Base-by-base conservation (phyloP, 2,888 invertebrate species). In the Crematogaster levior region DNA sequence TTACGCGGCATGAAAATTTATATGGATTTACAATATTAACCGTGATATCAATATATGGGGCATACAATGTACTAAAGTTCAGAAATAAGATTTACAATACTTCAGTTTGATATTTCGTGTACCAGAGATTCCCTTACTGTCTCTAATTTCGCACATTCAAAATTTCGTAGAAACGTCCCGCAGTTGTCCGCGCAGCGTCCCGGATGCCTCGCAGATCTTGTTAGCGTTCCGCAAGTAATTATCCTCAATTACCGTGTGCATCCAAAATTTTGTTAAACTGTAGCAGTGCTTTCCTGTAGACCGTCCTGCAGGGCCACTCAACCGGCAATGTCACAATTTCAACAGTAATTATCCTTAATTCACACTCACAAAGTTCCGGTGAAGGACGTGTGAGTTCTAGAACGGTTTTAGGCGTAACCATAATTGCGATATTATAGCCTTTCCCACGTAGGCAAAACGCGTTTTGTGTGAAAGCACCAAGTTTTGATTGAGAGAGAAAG, bases 141-240 rank as follows among this genome's bases (percentile, higher is more conserved):
- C 21, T 60, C 60, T 61, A 61, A 61, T 60, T 60, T 40, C 56
- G 43, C 60, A 10, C 37, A 73, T 70, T 21, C 43, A 70, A 77
- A 77, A 77, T 77, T 72, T 77, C 30, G 53, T 34, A 77, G 30
- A 56, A 70, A 72, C 72, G 51, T 51, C 72, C 72, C 40, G 40
- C 72, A 70, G 72, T 51, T 70, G 72, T 75, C 75, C 75, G 51
- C 40, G 27, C 73, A 43, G 48, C 15, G 5, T 68, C 51, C n/a
- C 43, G 53, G 43, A 70, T 53, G 43, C n/a, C 21, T 43, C 73
- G 43, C 15, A 56, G 43, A 72, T 79, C 43, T 56, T 79, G 77
- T 79, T 79, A 79, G 53, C 77, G 53, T 79, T 79, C 72, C 73
- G 74, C 77, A 73, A 79, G 77, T 73, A 79, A 79, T 79, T 79